Evolutionary conservation across 2,888 invertebrate genomes (phyloP).

Genomic region (Sminthurinus aureus): DNA sequence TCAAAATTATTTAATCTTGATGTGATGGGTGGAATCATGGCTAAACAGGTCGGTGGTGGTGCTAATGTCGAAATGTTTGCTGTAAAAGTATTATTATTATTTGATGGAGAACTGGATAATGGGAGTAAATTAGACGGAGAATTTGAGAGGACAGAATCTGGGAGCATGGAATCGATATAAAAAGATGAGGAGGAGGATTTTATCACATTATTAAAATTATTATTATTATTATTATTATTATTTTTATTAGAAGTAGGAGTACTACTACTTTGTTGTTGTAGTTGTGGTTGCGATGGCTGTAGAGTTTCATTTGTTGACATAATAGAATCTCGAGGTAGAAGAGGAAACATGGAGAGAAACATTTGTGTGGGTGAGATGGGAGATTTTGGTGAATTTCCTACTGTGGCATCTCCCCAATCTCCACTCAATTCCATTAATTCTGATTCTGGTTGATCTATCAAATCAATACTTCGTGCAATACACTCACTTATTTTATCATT

Average conservation of each 20-base stretch:
- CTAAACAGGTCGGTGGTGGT: constrained; percentile 1
- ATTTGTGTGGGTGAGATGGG: constrained; percentile 60
- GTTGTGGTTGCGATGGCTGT: constrained; percentile 16
- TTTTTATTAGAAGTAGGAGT: neutral
- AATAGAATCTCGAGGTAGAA: constrained; percentile 55
- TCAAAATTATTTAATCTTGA: neutral
- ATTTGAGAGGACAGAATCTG: constrained; percentile 38
- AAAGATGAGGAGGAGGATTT: constrained; percentile 48
- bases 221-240: neutral
- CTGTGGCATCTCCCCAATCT: constrained; percentile 51
- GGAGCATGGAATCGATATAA: constrained; percentile 59
- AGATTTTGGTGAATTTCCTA: constrained; percentile 54
- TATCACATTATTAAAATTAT: neutral
- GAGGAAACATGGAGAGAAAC: constrained; percentile 59
- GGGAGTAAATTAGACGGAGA: constrained; percentile 16
- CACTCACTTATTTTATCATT: constrained; percentile 59
- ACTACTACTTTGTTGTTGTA: neutral
- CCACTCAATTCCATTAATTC: constrained; percentile 58
- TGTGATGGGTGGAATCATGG: constrained; percentile 1
- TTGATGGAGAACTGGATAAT: neutral
- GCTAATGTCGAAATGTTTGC: neutral
- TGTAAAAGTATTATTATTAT: neutral
- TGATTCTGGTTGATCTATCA: constrained; percentile 57
- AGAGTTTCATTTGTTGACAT: constrained; percentile 35
- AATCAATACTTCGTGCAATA: constrained; percentile 58